Evolutionary conservation across 2,113 vertebrate species (phyloP).

Genomic region (Philantomba maxwellii): DNA sequence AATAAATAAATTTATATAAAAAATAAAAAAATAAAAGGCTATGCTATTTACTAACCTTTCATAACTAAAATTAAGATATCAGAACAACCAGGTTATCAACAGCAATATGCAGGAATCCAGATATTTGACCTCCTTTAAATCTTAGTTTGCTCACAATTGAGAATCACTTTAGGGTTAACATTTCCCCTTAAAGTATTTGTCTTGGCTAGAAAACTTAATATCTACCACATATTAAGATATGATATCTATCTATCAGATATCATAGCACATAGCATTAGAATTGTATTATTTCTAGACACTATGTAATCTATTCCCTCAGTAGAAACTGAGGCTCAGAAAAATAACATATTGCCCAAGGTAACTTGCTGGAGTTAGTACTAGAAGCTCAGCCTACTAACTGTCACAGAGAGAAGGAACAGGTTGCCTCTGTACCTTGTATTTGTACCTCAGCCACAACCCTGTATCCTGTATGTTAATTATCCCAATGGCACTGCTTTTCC

Average conservation of each 20-base stretch:
- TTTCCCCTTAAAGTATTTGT: not conserved
- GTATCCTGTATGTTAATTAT: not conserved
- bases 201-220: not conserved
- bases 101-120: not conserved
- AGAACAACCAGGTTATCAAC: not conserved
- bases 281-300: not conserved
- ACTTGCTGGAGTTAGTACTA: not conserved
- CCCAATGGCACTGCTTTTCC: not conserved
- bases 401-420: not conserved
- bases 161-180: not conserved
- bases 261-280: not conserved
- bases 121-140: not conserved
- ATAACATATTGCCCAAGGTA: not conserved
- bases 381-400: not conserved
- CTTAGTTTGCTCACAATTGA: not conserved
- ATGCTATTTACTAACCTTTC: not conserved
- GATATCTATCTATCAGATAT: not conserved
- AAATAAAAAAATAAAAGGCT: not conserved
- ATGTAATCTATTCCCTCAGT: not conserved
- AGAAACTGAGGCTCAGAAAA: not conserved
- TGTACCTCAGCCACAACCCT: not conserved
- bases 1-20: too few relatives aligned
- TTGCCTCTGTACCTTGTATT: not conserved
- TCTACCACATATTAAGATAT: not conserved
- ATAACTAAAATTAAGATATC: slow-evolving; percentile 2